phyloP scores from a whole-genome alignment of 2,888 invertebrate species.

The Eustalomyia histrio region DNA sequence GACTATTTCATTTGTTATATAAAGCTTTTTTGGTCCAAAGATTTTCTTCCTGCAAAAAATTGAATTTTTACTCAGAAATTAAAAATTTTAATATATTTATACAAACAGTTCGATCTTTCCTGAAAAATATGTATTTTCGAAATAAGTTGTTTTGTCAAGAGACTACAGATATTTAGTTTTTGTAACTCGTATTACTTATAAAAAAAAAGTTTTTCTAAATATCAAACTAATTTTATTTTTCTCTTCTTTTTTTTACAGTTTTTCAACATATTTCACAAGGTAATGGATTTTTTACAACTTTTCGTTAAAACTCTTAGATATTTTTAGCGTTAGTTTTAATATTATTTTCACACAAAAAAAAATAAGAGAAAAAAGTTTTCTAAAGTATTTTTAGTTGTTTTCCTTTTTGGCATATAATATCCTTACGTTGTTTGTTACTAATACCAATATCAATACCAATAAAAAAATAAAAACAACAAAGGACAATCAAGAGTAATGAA shows the following conservation, averaged over 20 bases:
- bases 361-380: background rate
- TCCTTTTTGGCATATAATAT: slow-evolving; percentile 7
- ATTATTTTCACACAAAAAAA: background rate
- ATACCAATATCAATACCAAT: slow-evolving; percentile 43
- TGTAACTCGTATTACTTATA: background rate
- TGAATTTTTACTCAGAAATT: too few relatives aligned
- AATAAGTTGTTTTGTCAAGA: too few relatives aligned
- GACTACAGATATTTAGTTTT: background rate
- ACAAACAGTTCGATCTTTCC: too few relatives aligned
- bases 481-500: slow-evolving; percentile 35
- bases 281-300: slow-evolving; percentile 15
- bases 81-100: too few relatives aligned
- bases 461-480: slow-evolving; percentile 29
- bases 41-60: too few relatives aligned
- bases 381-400: slow-evolving; percentile 23
- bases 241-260: slow-evolving; percentile 33
- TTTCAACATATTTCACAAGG: slow-evolving; percentile 33
- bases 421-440: slow-evolving; percentile 26
- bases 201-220: slow-evolving; percentile 5
- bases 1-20: too few relatives aligned
- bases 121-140: too few relatives aligned
- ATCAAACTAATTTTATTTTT: slow-evolving; percentile 27
- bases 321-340: slow-evolving; percentile 27
- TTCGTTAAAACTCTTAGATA: background rate
- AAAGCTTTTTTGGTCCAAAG: too few relatives aligned